phyloP scores from a whole-genome alignment of 2,797 vertebrate genomes.

The Hippoglossus hippoglossus region DNA sequence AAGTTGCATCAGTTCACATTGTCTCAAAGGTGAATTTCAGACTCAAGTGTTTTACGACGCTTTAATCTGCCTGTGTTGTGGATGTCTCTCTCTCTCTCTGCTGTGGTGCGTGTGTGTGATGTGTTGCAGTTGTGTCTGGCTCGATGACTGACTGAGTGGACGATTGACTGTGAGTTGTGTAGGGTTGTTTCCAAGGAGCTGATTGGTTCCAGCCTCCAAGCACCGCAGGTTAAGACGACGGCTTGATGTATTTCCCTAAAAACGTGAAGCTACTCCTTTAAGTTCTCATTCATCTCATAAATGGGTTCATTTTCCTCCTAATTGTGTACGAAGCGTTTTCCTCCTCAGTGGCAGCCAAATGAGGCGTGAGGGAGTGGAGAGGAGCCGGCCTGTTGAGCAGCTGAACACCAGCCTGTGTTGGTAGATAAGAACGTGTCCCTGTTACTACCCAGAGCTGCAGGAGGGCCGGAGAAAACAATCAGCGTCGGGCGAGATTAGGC shows the following conservation, averaged over 20 bases:
- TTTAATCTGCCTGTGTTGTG: too few species aligned
- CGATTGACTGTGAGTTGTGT: too few species aligned
- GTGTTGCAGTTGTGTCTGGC: too few species aligned
- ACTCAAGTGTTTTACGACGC: too few species aligned
- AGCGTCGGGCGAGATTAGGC: slow-evolving; percentile 50
- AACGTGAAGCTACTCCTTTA: neutral
- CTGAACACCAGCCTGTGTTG: slow-evolving; percentile 42
- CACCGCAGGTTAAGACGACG: too few species aligned
- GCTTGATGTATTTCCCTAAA: neutral
- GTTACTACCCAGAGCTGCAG: slow-evolving; percentile 57
- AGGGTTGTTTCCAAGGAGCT: too few species aligned
- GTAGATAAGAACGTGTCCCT: slow-evolving; percentile 62
- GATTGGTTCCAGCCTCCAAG: too few species aligned
- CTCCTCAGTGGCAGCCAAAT: neutral
- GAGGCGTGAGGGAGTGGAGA: neutral
- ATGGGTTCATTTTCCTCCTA: neutral
- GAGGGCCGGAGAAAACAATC: slow-evolving; percentile 48
- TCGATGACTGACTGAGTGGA: too few species aligned
- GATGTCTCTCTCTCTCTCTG: too few species aligned
- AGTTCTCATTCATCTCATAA: neutral
- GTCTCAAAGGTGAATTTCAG: too few species aligned
- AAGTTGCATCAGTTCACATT: too few species aligned
- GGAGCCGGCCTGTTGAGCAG: slow-evolving; percentile 27
- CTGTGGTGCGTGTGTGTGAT: too few species aligned
- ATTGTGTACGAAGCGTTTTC: neutral